Evolutionary conservation across 2,113 vertebrate genomes (phyloP), one percentile per base, ranked within the genome.

Genomic region (Strix uralensis): DNA sequence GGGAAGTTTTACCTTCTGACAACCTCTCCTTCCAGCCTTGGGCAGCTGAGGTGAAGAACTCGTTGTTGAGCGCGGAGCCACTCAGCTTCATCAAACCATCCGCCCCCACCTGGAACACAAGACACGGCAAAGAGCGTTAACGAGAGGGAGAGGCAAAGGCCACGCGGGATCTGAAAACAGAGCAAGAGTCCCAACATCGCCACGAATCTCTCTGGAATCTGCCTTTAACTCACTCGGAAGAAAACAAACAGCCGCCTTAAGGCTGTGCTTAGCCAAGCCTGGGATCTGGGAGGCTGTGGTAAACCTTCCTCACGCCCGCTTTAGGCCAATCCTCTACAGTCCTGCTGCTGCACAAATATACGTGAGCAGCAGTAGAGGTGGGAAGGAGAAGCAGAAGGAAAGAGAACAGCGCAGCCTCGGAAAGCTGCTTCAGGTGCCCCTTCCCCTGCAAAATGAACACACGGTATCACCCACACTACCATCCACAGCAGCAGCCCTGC

Each of bases 11-110:
- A 99, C 99, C 99, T 98, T 99, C 99, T 13, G 99, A 98, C 36
- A 99, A 97, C 63, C 99, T 97, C 94, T 99, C 99, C 95, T 99
- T 99, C 99, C 99, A 99, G 22, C 99, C 99, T 93, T 99, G 99
- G 10, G 99, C 99, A 30, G 99, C 99, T 19, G 99, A 99, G 8
- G 99, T 99, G 97, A 99, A 99, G 98, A 99, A 99, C 95, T 99
- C 99, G 14, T 99, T 99, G 98, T 99, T 99, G 96, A 99, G 98
- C 2, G 99, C 99, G 4, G 99, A 99, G 81, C 98, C 98, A 63
- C 98, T 99, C 90, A 99, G 98, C 97, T 98, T 99, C 98, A 99
- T 98, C 63, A 99, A 92, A 54, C 99, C 99, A 7, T 99, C 99
- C 9, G 99, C 89, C 92, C 98, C 99, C 18, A 98, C 98, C 99